These are phyloP conservation scores for Alethe diademata DNA, from an alignment of 2,113 vertebrate genomes.

Conservation along the genomic window DNA sequence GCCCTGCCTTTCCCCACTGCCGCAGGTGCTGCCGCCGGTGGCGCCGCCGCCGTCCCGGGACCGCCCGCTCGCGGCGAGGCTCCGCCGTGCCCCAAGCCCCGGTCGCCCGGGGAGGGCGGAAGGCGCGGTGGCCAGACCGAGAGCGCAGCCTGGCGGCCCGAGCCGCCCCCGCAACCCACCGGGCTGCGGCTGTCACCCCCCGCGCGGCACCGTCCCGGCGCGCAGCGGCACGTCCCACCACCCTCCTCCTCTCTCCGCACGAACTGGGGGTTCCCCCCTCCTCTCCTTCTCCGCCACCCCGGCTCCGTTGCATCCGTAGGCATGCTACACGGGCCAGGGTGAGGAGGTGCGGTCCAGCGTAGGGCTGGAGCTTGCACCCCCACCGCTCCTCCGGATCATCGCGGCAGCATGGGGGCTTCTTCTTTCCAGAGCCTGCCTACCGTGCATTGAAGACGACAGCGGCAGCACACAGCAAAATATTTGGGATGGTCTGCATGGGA, in stretches of 20 bases:
- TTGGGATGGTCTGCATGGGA: neutral
- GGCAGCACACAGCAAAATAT: neutral
- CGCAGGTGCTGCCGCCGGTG: neutral
- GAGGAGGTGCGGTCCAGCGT: neutral
- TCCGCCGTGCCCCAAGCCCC: neutral
- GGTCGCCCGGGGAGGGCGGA: slow-evolving; percentile 10
- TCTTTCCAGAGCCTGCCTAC: neutral
- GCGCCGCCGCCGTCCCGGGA: neutral
- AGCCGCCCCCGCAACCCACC: slow-evolving; percentile 26
- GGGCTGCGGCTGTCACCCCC: slow-evolving; percentile 24
- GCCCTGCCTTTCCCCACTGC: neutral
- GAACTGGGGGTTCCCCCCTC: neutral
- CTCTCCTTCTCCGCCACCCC: neutral
- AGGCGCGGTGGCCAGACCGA: slow-evolving; percentile 11
- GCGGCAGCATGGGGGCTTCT: neutral
- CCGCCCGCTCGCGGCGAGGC: neutral
- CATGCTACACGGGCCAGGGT: neutral
- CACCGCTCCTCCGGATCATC: neutral
- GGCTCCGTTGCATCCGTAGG: neutral
- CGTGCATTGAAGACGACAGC: neutral
- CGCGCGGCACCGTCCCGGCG: slow-evolving; percentile 22
- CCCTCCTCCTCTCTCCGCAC: neutral
- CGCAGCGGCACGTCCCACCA: neutral
- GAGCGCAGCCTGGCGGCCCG: slow-evolving; percentile 66
- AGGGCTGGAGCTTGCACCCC: neutral